Evolutionary conservation across 1,140 invertebrate species (phyloP), one percentile per base, ranked within the genome.

Genomic region (Rhagoletis pomonella): DNA sequence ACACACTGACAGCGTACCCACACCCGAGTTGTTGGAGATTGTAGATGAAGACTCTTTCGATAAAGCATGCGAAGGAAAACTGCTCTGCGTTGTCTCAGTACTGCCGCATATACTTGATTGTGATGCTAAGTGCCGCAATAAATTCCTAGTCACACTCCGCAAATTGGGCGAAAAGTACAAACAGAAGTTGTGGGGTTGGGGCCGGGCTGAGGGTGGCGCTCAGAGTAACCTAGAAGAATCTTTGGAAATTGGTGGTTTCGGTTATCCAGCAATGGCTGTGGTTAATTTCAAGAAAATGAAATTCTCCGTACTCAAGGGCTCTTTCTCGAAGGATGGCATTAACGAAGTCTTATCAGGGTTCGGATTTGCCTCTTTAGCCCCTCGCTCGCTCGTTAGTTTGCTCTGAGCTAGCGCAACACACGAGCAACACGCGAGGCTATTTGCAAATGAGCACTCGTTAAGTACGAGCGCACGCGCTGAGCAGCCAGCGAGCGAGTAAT

Each of bases 101-200:
- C 93, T 99, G 84, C 99, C 99, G 0, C 98, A 99, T 91, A 99
- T 99, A 89, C 95, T 99, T 6, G 99, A 99, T 93, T 99, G 99
- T 93, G 97, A 99, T 92, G 95, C 98, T 0, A 95, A 97, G 39
- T 99, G 99, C 92, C 95, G 99, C 89, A 99, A 99, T 93, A 94
- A 95, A 4, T 99, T 99, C 93, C 93, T 99, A 12, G 93, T 95
- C 10, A 96, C 95, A 4, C 93, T 99, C 0, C 95, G 94, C 29
- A 93, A 94, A 4, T 94, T 99, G 64, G 98, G 96, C 19, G 98
- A 99, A 64, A 98, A 98, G 93, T 99, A 96, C 93, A 99, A 99
- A 94, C 96, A 97, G 93, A 98, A 99, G 91, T 95, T 96, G 93
- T 99, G 99, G 99, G 98, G 98, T 95, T 99, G 98, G 98, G 93